Conservation (phyloP, 2,113 vertebrate genomes). For the Vombatus ursinus region DNA sequence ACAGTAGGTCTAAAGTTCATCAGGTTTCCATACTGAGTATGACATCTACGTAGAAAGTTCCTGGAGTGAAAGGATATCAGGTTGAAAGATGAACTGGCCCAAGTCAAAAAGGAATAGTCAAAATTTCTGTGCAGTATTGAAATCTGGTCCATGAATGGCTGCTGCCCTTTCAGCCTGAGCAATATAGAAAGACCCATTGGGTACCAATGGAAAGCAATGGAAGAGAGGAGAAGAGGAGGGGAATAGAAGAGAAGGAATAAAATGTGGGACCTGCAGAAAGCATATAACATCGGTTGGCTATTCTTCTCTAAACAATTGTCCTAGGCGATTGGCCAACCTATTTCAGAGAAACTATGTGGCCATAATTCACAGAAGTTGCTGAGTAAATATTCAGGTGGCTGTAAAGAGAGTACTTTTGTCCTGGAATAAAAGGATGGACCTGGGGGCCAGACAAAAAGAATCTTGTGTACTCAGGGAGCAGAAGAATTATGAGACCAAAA, state of each 20-base stretch:
- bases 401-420: neutral
- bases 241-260: neutral
- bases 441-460: neutral
- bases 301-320: neutral
- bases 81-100: neutral
- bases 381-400: neutral
- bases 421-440: neutral
- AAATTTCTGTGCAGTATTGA: neutral
- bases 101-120: neutral
- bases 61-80: neutral
- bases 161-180: neutral
- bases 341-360: neutral
- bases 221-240: neutral
- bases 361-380: neutral
- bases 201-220: neutral
- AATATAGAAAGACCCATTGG: neutral
- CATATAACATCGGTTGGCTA: neutral
- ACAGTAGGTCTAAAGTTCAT: too few relatives aligned
- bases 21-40: too few relatives aligned
- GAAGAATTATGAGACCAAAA: neutral
- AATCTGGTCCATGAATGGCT: neutral
- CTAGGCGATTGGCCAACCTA: neutral
- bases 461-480: neutral
- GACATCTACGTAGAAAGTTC: too few relatives aligned
- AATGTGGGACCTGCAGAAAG: neutral